Conservation (phyloP, 2,113 vertebrate species). For the Todiramphus chloris region DNA sequence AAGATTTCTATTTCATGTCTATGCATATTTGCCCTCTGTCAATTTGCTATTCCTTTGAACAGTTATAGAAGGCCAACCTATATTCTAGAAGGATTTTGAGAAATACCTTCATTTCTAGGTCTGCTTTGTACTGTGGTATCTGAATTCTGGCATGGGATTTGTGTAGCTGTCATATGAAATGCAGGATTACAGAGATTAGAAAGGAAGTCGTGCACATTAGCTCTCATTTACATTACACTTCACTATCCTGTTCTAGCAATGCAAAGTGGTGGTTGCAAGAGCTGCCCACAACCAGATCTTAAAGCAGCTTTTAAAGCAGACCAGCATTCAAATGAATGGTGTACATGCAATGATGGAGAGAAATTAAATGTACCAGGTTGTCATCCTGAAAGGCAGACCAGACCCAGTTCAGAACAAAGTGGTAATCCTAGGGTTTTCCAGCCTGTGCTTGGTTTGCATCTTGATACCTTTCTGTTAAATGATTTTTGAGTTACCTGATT, state of each 20-base stretch:
- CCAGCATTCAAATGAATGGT: not conserved
- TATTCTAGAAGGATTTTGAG: not conserved
- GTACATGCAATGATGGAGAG: not conserved
- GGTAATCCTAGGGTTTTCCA: not conserved
- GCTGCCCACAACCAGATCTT: not conserved
- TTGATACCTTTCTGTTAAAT: not conserved
- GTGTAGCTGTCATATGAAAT: not conserved
- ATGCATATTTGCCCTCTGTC: not conserved
- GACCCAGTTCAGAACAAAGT: not conserved
- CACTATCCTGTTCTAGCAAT: not conserved
- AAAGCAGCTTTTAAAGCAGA: not conserved
- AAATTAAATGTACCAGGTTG: not conserved
- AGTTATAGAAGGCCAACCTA: not conserved
- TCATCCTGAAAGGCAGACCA: not conserved
- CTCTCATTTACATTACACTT: not conserved
- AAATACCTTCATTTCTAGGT: not conserved
- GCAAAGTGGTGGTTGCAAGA: not conserved
- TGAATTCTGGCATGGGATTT: not conserved
- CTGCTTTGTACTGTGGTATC: not conserved
- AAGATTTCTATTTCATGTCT: not conserved
- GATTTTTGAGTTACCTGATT: not conserved
- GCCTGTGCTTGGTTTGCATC: not conserved
- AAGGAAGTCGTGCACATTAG: not conserved
- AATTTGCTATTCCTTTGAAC: not conserved
- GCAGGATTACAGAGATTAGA: not conserved